Percentiles rank a stretch among this genome's conserved stretches.
phyloP scores from a whole-genome alignment of 2,113 vertebrate species.

The Agapornis roseicollis region DNA sequence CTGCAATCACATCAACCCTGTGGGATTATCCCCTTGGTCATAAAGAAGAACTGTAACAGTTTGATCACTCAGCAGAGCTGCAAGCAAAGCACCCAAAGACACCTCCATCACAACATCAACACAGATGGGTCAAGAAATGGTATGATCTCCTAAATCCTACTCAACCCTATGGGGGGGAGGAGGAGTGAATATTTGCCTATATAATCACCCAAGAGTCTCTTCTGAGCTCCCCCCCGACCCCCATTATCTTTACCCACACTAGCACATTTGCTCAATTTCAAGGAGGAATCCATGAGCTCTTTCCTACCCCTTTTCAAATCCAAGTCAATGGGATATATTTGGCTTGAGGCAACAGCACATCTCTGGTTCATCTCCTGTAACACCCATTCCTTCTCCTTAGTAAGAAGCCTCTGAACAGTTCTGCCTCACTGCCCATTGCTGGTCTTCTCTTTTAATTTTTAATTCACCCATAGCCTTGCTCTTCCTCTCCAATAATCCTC shows the following conservation, averaged over 20 bases:
- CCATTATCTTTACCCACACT: neutral
- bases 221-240: neutral
- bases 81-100: neutral
- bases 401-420: neutral
- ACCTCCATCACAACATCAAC: neutral
- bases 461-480: neutral
- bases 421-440: neutral
- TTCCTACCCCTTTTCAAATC: neutral
- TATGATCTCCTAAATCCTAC: neutral
- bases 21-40: neutral
- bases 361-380: neutral
- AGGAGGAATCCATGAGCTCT: neutral
- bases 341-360: neutral
- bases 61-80: neutral
- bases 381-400: neutral
- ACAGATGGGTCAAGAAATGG: neutral
- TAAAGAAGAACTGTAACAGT: neutral
- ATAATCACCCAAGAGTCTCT: neutral
- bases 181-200: neutral
- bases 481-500: neutral
- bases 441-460: neutral
- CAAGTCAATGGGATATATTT: neutral
- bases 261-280: neutral
- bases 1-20: accelerated
- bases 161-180: neutral